Evolutionary conservation across 2,797 vertebrate species (phyloP), one percentile per base, ranked within the genome.

Genomic region (Hipposideros larvatus): DNA sequence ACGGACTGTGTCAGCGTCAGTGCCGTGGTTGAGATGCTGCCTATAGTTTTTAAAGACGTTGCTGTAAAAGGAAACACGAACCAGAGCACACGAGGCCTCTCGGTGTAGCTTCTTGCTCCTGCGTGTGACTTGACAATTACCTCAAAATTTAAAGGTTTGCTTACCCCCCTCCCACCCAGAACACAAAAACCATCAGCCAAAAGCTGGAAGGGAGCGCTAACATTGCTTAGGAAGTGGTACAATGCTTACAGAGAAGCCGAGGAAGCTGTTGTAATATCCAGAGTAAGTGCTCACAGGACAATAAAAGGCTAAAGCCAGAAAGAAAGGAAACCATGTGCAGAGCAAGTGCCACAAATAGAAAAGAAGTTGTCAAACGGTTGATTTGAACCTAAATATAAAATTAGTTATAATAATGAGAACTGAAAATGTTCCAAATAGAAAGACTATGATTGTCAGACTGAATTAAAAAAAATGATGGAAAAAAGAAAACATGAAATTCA

Each of bases 1-100:
- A 15, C 1, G 34, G 43, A 9, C 28, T 11, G 22, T 0, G 1
- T 26, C n/a, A 2, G 4, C 21, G 28, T 22, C 14, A 13, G 21
- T 9, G 18, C 16, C 14, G 2, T 34, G 37, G 46, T 48, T 13
- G 46, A 48, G 46, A 48, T 48, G 13, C 46, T 48, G 11, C 13
- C 46, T 13, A 48, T 48, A 13, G 46, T 13, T 48, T 48, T 11
- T 48, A 48, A 48, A 13, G 46, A 13, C 13, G 46, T 48, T 48
- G 46, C 9, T 13, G 46, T 48, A 48, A 48, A 10, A 48, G 46
- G 46, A 48, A 48, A 48, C 11, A 13, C 11, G 46, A 48, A 48
- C 46, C 46, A 48, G 46, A 13, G 13, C 46, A 37, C 46, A 4
- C 5, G 4, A 14, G 15, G 41, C 34, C 26, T 21, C 34, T 61